phyloP scores from a whole-genome alignment of 2,113 vertebrate genomes.

The Dryoscopus gambensis region DNA sequence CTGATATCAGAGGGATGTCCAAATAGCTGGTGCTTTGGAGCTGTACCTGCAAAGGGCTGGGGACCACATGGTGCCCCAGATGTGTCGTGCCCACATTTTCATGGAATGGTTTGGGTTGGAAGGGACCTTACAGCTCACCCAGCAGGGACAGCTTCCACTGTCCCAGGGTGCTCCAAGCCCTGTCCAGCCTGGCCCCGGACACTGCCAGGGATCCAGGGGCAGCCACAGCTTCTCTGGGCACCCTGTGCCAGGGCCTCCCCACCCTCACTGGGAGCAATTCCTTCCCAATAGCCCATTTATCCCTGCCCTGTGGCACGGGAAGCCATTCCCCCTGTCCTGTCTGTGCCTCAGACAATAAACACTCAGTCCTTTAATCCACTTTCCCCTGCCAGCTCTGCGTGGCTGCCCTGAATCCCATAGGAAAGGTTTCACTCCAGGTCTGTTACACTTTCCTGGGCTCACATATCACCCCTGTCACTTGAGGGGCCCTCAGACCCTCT shows the following conservation, averaged over 20 bases:
- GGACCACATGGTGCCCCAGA: accelerated
- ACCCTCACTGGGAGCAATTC: background rate
- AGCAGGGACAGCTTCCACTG: background rate
- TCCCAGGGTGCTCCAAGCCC: background rate
- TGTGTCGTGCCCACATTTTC: accelerated
- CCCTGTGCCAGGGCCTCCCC: accelerated
- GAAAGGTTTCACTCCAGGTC: background rate
- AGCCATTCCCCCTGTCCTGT: no score
- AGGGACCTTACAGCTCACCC: background rate
- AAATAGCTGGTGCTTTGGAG: background rate
- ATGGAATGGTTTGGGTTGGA: background rate
- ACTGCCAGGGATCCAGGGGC: background rate
- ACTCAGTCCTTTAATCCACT: accelerated
- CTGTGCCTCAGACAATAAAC: background rate
- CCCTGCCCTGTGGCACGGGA: background rate
- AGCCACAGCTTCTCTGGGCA: background rate
- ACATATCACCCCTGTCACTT: accelerated
- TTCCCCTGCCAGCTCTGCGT: background rate
- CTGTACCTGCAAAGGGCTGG: no score
- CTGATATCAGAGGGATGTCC: accelerated
- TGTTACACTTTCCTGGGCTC: background rate
- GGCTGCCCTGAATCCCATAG: accelerated
- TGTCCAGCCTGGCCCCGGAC: accelerated
- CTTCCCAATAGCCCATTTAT: no score
- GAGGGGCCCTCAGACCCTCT: background rate